Base-by-base conservation (phyloP, 2,888 invertebrate genomes). In the Empis livida region DNA sequence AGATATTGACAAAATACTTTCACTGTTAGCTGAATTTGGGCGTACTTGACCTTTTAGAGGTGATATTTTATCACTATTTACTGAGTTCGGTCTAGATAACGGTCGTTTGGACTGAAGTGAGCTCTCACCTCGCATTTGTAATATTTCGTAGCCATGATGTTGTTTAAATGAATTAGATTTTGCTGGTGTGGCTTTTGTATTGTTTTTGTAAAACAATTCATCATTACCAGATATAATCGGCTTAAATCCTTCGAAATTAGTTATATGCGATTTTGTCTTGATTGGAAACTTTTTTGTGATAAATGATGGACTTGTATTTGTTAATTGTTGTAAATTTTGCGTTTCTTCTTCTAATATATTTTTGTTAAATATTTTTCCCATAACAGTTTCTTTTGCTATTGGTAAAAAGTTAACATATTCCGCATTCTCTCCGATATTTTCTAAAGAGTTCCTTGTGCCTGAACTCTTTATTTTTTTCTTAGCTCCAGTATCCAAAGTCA, bases 61-160 rank as follows among this genome's bases (percentile, higher is more conserved):
- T n/a, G 53, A 56, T 42, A 60, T 56, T 51, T 58, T 59, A 30
- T 65, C 67, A 49, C 63, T 64, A 49, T 66, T 67, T 10, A 64
- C 66, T 1, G 68, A 67, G 52, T 61, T 65, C 5, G 69, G 68
- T 14, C 68, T 56, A 4, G 66, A 62, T 35, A 61, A 55, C 48
- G 59, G 61, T 10, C 61, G 54, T 47, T 53, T 56, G 13, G 52
- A 47, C 50, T 60, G 57, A 27, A 64, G 55, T 9, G 62, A 62
- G 54, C 63, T 65, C 44, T 65, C 66, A 55, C 63, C 64, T 44
- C 61, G 60, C 23, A 64, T 62, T 47, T 66, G 64, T 23, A 62
- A 53, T 37, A 64, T 56, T 55, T 67, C 61, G 53, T 67, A 65
- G 17, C 65, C 62, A 50, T 52, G 20, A 47, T 42, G 39, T 20